Evolutionary conservation across 1,140 invertebrate genomes (phyloP).

Genomic region (Sipha flava): DNA sequence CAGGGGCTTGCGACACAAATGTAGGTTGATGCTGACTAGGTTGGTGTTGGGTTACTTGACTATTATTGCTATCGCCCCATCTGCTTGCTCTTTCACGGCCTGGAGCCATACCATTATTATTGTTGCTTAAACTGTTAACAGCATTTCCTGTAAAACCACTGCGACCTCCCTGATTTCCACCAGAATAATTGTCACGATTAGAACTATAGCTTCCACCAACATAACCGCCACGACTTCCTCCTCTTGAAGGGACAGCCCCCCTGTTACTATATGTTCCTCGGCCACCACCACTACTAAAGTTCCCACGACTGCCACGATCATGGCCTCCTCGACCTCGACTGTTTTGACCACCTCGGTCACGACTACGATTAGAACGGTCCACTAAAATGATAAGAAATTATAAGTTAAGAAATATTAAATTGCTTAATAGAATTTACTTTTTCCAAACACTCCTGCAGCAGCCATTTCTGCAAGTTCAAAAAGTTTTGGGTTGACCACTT

Average conservation of each 20-base stretch:
- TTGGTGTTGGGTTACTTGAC: not conserved
- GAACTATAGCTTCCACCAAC: not conserved
- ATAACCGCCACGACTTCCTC: not conserved
- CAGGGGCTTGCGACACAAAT: not conserved
- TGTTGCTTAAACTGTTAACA: not conserved
- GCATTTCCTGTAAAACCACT: not conserved
- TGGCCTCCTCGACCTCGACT: not conserved
- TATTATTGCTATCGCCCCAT: conserved; percentile 22
- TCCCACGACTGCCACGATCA: conserved; percentile 6
- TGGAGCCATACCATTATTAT: not conserved
- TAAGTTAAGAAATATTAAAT: too few species aligned
- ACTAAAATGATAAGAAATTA: not conserved
- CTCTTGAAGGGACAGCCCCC: not conserved
- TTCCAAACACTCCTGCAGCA: conserved; percentile 25
- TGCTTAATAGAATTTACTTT: not conserved
- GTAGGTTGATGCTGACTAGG: conserved; percentile 15
- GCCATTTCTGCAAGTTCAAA: conserved; percentile 50
- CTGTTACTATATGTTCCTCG: not conserved
- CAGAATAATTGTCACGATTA: not conserved
- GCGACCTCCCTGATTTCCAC: conserved; percentile 19
- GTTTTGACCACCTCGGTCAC: conserved; percentile 14
- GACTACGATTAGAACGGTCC: conserved; percentile 8
- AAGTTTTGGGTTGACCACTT: conserved; percentile 70
- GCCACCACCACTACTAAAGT: not conserved
- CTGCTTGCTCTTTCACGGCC: conserved; percentile 20